These are phyloP conservation scores for Limnephilus rhombicus DNA, from an alignment of 2,888 invertebrate species.

Conservation along the genomic window DNA sequence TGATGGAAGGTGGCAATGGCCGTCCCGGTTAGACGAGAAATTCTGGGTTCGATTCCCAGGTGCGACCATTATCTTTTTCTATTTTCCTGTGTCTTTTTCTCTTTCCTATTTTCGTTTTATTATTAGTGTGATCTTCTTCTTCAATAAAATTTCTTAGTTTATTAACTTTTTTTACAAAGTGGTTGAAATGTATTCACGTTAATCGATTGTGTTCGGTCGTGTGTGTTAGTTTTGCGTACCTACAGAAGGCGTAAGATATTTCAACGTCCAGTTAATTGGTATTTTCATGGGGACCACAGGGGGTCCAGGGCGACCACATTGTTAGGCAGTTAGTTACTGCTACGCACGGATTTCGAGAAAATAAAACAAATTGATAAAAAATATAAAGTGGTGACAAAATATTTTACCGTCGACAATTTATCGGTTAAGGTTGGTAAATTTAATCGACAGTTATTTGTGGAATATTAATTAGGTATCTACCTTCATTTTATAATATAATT, in stretches of 20 bases:
- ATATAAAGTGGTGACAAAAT: not conserved
- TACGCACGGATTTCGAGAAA: not conserved
- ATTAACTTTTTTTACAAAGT: not conserved
- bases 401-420: not conserved
- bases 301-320: constrained; percentile 49
- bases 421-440: not conserved
- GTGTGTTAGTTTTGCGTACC: constrained; percentile 33
- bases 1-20: too few species aligned
- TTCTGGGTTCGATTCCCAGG: too few species aligned
- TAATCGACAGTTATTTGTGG: not conserved
- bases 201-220: not conserved
- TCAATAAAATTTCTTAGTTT: not conserved
- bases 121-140: too few species aligned
- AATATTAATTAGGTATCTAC: not conserved
- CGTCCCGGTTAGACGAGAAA: too few species aligned
- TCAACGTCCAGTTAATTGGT: constrained; percentile 66
- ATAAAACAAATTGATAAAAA: constrained; percentile 1
- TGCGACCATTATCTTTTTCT: too few species aligned
- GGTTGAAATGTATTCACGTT: not conserved
- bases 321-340: not conserved
- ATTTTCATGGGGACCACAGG: constrained; percentile 64
- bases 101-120: too few species aligned
- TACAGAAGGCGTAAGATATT: constrained; percentile 65
- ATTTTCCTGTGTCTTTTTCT: too few species aligned
- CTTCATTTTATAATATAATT: not conserved